Evolutionary conservation across 2,797 vertebrate genomes (phyloP), one percentile per base, ranked within the genome.

Genomic region (Anolis apletophallus): DNA sequence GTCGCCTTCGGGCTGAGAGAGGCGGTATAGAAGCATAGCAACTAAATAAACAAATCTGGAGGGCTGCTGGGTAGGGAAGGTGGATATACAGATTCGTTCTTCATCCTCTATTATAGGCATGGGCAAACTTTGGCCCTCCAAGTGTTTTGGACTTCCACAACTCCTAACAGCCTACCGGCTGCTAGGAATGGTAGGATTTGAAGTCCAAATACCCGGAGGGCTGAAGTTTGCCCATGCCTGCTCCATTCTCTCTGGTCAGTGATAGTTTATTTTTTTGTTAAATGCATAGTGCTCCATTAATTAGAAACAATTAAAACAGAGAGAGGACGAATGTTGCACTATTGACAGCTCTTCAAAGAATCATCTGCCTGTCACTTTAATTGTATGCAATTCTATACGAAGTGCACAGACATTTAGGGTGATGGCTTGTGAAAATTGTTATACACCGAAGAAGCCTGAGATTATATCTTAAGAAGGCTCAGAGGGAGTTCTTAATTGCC

Each of bases 401-500:
- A 32, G 7, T 34, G 32, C 57, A 23, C 11, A 23, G 23, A 50
- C 36, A 61, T 52, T 75, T 84, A 13, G 13, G 89, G 57, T 21
- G 6, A 40, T 29, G 57, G 3, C 8, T 88, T 79, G 34, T 23
- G 73, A 54, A 64, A 75, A 81, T 67, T 86, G 23, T 52, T 8
- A 0, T 34, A 23, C 78, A 71, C 73, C 11, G 74, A 86, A 88
- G 83, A 50, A 61, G 84, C 75, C 17, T 67, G 83, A 78, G 34
- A 86, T 89, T 89, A 88, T 83, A 90, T 72, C 57, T 72, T 85
- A 54, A 6, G 85, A 52, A 85, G 80, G 80, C 80, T 90, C 81
- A 52, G 73, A 76, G 68, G n/a, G 75, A 34, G n/a, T 68, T 52
- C 12, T 67, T 88, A 92, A 79, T 77, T 76, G 83, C 32, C 10